These are phyloP conservation scores for Beroe forskalii DNA, from an alignment of 37 sponge, comb jelly and placozoan genomes.

Conservation along the genomic window DNA sequence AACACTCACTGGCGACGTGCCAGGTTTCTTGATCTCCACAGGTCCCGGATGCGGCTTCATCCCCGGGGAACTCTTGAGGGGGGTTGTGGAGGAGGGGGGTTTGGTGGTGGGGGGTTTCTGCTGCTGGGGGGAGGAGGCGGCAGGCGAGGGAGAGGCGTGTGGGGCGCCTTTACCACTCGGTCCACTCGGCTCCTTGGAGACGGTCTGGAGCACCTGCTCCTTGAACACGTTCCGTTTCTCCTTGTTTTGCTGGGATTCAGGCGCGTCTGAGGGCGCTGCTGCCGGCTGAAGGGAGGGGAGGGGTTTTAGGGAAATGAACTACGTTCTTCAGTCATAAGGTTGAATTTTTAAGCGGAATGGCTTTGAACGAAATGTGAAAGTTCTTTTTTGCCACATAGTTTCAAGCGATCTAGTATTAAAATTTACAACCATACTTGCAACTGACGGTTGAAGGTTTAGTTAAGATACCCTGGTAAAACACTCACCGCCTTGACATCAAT, in stretches of 20 bases:
- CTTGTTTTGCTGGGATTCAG: slow-evolving; percentile 17
- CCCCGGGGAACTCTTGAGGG: background rate
- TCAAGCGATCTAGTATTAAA: too few species aligned
- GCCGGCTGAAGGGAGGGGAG: background rate
- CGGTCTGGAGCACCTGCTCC: slow-evolving; percentile 13
- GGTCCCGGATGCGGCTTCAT: background rate
- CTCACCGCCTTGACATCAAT: background rate
- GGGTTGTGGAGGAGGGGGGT: background rate
- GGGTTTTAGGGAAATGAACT: background rate
- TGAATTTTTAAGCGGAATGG: too few species aligned
- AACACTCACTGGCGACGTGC: background rate
- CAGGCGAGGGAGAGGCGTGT: background rate
- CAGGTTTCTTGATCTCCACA: background rate
- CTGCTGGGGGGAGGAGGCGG: background rate
- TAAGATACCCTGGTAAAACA: too few species aligned
- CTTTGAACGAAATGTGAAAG: too few species aligned
- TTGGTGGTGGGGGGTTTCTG: background rate
- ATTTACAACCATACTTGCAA: too few species aligned
- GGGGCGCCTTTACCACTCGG: background rate
- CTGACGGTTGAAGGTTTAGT: too few species aligned
- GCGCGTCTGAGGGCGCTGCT: background rate
- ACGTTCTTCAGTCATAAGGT: too few species aligned
- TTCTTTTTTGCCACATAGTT: too few species aligned
- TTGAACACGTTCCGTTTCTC: slow-evolving; percentile 33
- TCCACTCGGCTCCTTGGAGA: background rate